Evolutionary conservation across 2,113 vertebrate genomes (phyloP).

Genomic region (Zeus faber): DNA sequence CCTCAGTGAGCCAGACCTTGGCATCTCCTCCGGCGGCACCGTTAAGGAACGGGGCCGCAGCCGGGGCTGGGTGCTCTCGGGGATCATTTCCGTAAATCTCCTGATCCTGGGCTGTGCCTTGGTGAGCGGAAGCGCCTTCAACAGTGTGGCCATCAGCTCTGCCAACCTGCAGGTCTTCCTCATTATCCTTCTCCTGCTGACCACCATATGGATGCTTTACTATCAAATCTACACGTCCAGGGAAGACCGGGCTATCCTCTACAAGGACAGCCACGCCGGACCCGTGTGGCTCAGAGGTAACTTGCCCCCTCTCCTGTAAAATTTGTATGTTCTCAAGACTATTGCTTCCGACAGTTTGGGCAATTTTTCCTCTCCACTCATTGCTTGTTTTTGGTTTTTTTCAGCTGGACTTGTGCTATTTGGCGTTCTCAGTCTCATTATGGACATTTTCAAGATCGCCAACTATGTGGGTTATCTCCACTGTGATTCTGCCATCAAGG

Average conservation of each 20-base stretch:
- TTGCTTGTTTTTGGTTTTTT: constrained; percentile 1
- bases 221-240: constrained; percentile 72
- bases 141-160: constrained; percentile 64
- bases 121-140: constrained; percentile 81
- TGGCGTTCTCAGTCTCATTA: constrained; percentile 86
- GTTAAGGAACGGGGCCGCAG: constrained; percentile 56
- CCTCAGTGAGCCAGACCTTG: constrained; percentile 13
- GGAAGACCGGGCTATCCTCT: constrained; percentile 68
- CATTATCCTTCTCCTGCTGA: constrained; percentile 80
- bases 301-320: too few relatives aligned
- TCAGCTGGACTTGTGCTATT: constrained; percentile 90
- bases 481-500: constrained; percentile 85
- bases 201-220: constrained; percentile 84
- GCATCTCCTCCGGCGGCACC: neutral
- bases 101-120: constrained; percentile 83
- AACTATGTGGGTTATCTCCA: constrained; percentile 84
- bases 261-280: constrained; percentile 86
- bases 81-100: constrained; percentile 81
- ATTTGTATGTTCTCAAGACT: too few relatives aligned
- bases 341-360: too few relatives aligned
- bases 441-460: constrained; percentile 92
- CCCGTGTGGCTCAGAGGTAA: constrained; percentile 94
- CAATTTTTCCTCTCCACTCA: too few relatives aligned
- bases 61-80: constrained; percentile 84
- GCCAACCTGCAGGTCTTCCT: constrained; percentile 82